phyloP scores from a whole-genome alignment of 2,113 vertebrate genomes.

The Saccopteryx bilineata region DNA sequence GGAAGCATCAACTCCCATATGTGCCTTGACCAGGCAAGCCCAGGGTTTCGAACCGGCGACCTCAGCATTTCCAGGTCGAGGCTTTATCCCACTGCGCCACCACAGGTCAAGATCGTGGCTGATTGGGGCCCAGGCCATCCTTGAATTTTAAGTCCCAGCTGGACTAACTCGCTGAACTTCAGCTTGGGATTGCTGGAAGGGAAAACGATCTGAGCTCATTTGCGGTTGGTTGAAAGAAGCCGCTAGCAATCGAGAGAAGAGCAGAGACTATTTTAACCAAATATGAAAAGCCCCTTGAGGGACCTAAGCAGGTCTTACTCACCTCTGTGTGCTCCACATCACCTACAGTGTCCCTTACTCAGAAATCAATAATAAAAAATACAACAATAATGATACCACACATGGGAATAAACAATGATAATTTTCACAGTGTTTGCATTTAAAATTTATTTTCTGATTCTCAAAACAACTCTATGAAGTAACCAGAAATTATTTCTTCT shows the following conservation, averaged over 20 bases:
- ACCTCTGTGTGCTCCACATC: not conserved
- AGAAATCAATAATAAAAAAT: not conserved
- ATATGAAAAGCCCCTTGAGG: slow-evolving; percentile 29
- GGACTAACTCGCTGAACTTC: not conserved
- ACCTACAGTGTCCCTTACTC: not conserved
- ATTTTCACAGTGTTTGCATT: not conserved
- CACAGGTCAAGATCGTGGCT: not conserved
- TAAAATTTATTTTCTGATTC: slow-evolving; percentile 8
- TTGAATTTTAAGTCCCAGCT: slow-evolving; percentile 1
- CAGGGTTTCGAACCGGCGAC: too few relatives aligned
- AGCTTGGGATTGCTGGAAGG: not conserved
- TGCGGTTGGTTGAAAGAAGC: slow-evolving; percentile 53
- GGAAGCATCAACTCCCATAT: too few relatives aligned
- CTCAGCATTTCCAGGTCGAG: too few relatives aligned
- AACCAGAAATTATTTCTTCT: slow-evolving; percentile 46
- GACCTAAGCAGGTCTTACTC: not conserved
- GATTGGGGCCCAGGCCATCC: not conserved
- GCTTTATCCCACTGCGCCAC: too few relatives aligned
- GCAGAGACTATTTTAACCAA: slow-evolving; percentile 34
- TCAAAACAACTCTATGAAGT: slow-evolving; percentile 1
- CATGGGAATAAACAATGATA: not conserved
- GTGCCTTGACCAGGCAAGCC: too few relatives aligned
- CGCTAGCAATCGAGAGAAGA: slow-evolving; percentile 11
- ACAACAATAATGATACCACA: not conserved
- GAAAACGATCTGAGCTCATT: slow-evolving; percentile 42